Conservation (phyloP, 2,888 invertebrate species). For the Plebejus melissa region DNA sequence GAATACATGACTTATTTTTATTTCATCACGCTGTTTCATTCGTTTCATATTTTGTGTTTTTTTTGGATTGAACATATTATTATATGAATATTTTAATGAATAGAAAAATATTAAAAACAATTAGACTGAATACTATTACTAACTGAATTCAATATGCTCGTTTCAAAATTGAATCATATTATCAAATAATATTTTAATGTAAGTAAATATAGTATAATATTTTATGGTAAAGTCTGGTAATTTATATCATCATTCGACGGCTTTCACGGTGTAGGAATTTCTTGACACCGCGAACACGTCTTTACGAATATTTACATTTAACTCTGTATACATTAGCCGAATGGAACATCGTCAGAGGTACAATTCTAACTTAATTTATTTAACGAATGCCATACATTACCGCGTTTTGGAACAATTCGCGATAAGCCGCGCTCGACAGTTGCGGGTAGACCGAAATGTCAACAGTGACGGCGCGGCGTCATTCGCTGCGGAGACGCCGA, state of each 20-base stretch:
- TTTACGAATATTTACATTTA: conserved; percentile 58
- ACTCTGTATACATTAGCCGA: conserved; percentile 69
- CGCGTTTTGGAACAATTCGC: conserved; percentile 64
- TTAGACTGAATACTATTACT: no score
- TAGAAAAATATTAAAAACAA: no score
- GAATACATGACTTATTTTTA: conserved; percentile 33
- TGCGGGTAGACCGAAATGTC: conserved; percentile 52
- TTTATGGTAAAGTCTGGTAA: background rate
- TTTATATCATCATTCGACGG: background rate
- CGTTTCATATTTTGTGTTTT: background rate
- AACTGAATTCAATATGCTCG: no score
- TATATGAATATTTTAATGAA: background rate
- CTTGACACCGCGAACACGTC: conserved; percentile 19
- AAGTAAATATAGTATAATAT: background rate
- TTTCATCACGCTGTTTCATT: background rate
- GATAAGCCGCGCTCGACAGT: conserved; percentile 56
- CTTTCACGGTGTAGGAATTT: background rate
- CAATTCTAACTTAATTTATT: conserved; percentile 69
- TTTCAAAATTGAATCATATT: no score
- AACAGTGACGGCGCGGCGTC: conserved; percentile 51
- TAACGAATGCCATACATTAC: conserved; percentile 77
- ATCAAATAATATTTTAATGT: no score
- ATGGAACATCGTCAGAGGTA: conserved; percentile 65
- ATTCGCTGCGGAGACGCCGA: conserved; percentile 49
- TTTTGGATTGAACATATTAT: background rate